Base-by-base conservation (phyloP, 2,113 vertebrate genomes). In the Eidolon helvum region DNA sequence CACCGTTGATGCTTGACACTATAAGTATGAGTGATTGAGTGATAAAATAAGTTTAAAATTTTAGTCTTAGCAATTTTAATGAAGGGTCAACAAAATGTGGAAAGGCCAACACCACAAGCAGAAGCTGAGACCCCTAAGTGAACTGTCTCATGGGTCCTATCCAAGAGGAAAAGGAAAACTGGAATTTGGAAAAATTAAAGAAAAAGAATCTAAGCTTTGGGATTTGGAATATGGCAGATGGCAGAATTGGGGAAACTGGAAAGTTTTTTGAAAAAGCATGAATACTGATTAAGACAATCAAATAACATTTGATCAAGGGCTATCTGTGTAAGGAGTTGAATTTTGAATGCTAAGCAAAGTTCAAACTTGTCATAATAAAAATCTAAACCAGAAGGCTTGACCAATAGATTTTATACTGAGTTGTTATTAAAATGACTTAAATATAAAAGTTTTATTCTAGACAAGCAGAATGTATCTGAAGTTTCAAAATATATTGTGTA, bases 371-470 rank as follows among this genome's bases (percentile, higher is more conserved):
- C 53, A 48, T 35, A 88, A 91, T 69, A 91, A 90, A 91, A 89
- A 87, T 69, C 59, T 79, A 45, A 5, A 63, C 45, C 53, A 71
- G 80, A 87, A 55, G 86, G 84, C 77, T 69, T 89, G 75, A 87
- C 96, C 33, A 55, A 97, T 91, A 78, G 59, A 63, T 97, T 95
- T 97, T 91, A 95, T 87, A 92, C 33, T 26, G 85, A 74, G 30
- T 89, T 86, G 61, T 93, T 87, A 96, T 98, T 92, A 97, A 95
- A 96, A 85, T 94, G 83, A 79, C 53, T 79, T 79, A 94, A n/a
- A 35, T 28, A 38, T 50, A 82, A 97, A 98, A 96, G 57, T 48
- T 83, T 48, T 2, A 19, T 95, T 95, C 97, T 33, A 35, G 72
- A 95, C 69, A 91, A 71, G 72, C 48, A 92, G 11, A 89, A 90